Evolutionary conservation across 1,140 invertebrate species (phyloP).

Genomic region (Sarcophaga bullata): DNA sequence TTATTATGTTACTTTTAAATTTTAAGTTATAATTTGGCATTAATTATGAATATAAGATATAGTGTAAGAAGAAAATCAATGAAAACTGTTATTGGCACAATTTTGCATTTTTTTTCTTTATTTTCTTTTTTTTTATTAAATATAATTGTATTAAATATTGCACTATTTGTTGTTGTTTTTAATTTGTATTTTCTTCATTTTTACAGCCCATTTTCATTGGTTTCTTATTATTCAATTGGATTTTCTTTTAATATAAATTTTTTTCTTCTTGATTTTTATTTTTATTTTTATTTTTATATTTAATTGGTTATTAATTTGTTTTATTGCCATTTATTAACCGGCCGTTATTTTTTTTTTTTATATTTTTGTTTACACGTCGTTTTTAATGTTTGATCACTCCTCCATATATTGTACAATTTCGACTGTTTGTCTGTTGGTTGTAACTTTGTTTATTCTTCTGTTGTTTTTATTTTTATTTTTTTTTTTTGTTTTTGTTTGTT

Average conservation of each 20-base stretch:
- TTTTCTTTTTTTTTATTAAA: not conserved
- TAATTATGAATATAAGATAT: not conserved
- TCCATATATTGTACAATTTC: too few species aligned
- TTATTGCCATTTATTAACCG: conserved; percentile 35
- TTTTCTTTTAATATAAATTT: conserved; percentile 14
- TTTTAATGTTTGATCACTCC: not conserved
- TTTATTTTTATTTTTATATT: conserved; percentile 24
- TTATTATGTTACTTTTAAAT: conserved; percentile 5
- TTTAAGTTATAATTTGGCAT: conserved; percentile 13
- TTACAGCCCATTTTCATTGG: not conserved
- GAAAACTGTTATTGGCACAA: not conserved
- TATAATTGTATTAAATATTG: not conserved
- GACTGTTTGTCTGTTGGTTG: not conserved
- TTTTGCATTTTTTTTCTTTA: not conserved
- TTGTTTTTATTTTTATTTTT: conserved; percentile 21
- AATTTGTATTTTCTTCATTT: not conserved
- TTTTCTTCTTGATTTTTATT: conserved; percentile 3
- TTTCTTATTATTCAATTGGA: not conserved
- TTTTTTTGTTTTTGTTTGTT: not conserved
- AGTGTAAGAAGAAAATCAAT: not conserved
- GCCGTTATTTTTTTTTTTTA: conserved; percentile 25
- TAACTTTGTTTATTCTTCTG: not conserved
- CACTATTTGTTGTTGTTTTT: not conserved
- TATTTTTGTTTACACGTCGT: conserved; percentile 20
- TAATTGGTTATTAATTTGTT: not conserved